Evolutionary conservation across 2,113 vertebrate genomes (phyloP), one percentile per base, ranked within the genome.

Genomic region (Dromas ardeola): DNA sequence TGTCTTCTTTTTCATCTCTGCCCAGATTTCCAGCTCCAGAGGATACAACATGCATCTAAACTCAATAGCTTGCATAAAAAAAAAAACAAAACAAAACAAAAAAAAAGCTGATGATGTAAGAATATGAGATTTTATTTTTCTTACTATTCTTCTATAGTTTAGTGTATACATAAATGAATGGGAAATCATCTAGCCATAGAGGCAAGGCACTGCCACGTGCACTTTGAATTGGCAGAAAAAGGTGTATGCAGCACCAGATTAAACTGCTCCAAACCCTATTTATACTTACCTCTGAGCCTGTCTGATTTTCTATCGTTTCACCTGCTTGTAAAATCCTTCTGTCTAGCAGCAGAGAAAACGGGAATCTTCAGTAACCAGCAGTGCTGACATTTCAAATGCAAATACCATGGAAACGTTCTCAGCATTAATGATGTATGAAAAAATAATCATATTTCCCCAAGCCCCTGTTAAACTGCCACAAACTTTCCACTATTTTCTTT

Each of bases 401-500:
- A 94, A 91, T 65, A 86, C 96, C 92, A 93, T 71, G 76, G 86
- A 91, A 91, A 96, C 69, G 5, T 89, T 91, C 80, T 89, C 81
- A 86, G 78, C 74, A 88, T 77, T 91, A 84, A 89, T 36, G 32
- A 92, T 47, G 14, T 40, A 59, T 56, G 38, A 69, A 81, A 93
- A 91, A 80, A 59, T 14, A 90, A 62, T 30, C 45, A 5, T 32
- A 16, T 86, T 89, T 87, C 88, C 73, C 67, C n/a, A 86, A 94
- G 66, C 17, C 22, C 47, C 70, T 81, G 40, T 86, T 91, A 66
- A 93, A 63, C 49, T 87, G 67, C 53, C 34, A 76, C 59, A 84
- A 80, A 77, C 32, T 81, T 87, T 58, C 62, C 55, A 45, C 50
- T 69, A 6, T 92, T 85, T 86, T 71, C 36, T 63, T 43, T 76